Conservation (phyloP, 1,140 invertebrate genomes). For the Aporrectodea caliginosa region DNA sequence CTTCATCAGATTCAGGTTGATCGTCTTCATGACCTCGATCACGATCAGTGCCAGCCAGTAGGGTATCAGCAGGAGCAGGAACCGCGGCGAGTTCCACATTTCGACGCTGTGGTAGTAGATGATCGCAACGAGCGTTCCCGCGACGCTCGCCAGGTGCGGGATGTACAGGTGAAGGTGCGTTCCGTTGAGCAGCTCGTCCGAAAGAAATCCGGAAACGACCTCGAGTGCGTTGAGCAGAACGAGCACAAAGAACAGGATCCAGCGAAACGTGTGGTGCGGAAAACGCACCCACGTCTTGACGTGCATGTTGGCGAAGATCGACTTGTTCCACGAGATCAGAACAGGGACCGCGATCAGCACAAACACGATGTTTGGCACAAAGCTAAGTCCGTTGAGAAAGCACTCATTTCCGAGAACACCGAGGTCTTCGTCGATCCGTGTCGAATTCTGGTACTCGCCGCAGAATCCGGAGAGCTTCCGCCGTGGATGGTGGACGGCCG, state of each 20-base stretch:
- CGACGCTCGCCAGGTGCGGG: conserved; percentile 41
- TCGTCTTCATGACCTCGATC: conserved; percentile 36
- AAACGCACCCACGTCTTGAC: conserved; percentile 52
- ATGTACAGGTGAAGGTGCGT: conserved; percentile 47
- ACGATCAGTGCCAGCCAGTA: conserved; percentile 44
- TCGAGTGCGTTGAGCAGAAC: conserved; percentile 42
- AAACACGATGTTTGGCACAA: conserved; percentile 47
- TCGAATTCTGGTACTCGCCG: conserved; percentile 22
- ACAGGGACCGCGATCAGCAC: conserved; percentile 45
- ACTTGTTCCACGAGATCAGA: conserved; percentile 47
- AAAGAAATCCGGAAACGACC: conserved; percentile 46
- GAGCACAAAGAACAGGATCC: conserved; percentile 42
- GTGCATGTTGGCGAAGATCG: conserved; percentile 45
- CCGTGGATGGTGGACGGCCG: neutral
- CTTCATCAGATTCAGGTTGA: conserved; percentile 12
- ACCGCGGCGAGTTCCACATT: conserved; percentile 51
- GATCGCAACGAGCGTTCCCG: conserved; percentile 41
- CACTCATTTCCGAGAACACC: conserved; percentile 50
- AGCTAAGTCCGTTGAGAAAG: conserved; percentile 50
- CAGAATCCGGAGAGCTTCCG: conserved; percentile 17
- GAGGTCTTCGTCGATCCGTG: conserved; percentile 10
- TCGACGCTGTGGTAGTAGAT: conserved; percentile 51
- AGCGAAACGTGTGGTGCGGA: conserved; percentile 43
- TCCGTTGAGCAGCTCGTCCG: conserved; percentile 43
- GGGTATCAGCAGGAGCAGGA: conserved; percentile 43